Base-by-base conservation (phyloP, 2,113 vertebrate species). In the Sardina pilchardus region DNA sequence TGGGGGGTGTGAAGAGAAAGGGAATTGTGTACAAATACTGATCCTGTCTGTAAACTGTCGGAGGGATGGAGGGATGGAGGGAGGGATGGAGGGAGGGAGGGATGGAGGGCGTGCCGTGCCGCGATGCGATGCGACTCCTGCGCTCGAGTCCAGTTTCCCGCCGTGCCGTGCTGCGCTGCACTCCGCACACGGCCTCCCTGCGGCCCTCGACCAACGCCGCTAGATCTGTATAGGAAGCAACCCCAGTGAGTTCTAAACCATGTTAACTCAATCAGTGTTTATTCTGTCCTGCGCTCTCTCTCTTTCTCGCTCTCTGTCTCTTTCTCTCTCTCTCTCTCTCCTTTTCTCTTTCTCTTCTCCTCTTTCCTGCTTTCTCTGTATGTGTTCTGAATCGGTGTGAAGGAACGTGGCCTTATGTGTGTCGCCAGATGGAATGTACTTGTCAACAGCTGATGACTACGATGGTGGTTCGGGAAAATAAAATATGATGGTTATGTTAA, bases 381-480 rank as follows among this genome's bases (percentile, higher is more conserved):
- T 53, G 50, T 53, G 19, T 19, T 53, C 50, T 26, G n/a, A 71
- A 71, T 71, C n/a, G 63, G 63, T 34, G 63, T 71, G 63, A 71
- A 71, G 63, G 63, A 71, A 71, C 34, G 63, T 71, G 63, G 63
- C 63, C 63, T 71, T 71, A 34, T 30, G 26, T 71, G 63, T 71
- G 63, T 71, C 63, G 26, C 14, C 63, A 71, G 44, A 8, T 53
- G 84, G 82, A 50, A 83, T 53, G 81, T 84, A 78, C 14, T 3
- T 71, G 63, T 71, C 63, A 71, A 71, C 63, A 71, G 30, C 63
- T 34, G 30, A 71, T 30, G 63, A 34, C 50, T 59, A 0, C 87
- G 85, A 43, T 84, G 81, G 81, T 88, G 75, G 67, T 86, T 91
- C 92, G 88, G 86, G 56, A 89, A 88, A 94, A 93, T 93, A 92